Conservation (phyloP, 1,140 invertebrate species). For the Laupala kohalensis region DNA sequence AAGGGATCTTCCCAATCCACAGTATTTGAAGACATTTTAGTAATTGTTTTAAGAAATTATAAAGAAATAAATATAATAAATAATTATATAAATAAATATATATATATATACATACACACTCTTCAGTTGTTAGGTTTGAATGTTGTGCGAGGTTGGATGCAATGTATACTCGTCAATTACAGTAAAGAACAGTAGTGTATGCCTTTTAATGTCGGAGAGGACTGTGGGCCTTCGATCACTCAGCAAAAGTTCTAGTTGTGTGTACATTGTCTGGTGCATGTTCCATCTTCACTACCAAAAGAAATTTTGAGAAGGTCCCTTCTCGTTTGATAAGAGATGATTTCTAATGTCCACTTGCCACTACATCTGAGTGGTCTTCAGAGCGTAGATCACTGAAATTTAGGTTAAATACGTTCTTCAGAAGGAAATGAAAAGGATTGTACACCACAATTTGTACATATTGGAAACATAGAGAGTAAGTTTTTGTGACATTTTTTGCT, state of each 20-base stretch:
- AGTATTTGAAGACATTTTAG: background rate
- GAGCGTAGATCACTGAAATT: conserved; percentile 9
- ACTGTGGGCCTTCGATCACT: background rate
- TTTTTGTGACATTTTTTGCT: conserved; percentile 12
- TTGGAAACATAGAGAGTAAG: conserved; percentile 10
- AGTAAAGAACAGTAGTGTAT: background rate
- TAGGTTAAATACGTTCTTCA: conserved; percentile 10
- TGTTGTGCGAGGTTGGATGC: conserved; percentile 1
- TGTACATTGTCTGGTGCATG: background rate
- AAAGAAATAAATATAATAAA: background rate
- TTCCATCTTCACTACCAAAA: background rate
- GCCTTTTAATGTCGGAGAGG: background rate
- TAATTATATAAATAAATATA: background rate
- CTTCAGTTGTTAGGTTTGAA: background rate
- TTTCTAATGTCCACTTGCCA: conserved; percentile 7
- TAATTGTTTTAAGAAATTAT: background rate
- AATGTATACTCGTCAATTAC: background rate
- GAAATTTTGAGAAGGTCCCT: conserved; percentile 5
- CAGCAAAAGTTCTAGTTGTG: conserved; percentile 8
- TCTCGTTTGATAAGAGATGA: conserved; percentile 10
- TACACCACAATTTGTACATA: conserved; percentile 12
- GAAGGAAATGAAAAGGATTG: conserved; percentile 2
- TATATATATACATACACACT: background rate
- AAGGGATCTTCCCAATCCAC: conserved; percentile 12
- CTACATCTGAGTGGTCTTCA: conserved; percentile 3